phyloP scores from a whole-genome alignment of 2,113 vertebrate genomes.

The Pelecanus crispus region DNA sequence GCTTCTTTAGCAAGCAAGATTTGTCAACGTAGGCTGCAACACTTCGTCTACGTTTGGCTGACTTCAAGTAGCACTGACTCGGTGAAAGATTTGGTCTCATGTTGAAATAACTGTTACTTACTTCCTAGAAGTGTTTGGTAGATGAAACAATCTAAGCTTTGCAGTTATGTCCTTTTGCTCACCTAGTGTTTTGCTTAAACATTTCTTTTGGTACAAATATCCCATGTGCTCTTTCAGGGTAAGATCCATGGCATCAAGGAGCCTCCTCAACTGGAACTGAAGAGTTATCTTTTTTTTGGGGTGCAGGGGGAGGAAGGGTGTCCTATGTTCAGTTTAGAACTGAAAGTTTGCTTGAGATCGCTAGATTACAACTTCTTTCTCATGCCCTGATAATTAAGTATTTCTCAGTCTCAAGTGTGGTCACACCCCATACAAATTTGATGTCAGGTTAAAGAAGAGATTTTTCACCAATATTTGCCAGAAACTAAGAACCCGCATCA shows the following conservation, averaged over 20 bases:
- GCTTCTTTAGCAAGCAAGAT: background rate
- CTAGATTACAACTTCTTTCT: background rate
- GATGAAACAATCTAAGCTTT: background rate
- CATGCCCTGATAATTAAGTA: background rate
- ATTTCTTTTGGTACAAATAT: background rate
- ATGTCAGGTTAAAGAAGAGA: background rate
- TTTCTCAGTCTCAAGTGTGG: background rate
- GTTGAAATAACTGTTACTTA: background rate
- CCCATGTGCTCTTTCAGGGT: background rate
- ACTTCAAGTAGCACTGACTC: background rate
- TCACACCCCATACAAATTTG: background rate
- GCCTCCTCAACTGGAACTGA: background rate
- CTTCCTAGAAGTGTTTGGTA: background rate
- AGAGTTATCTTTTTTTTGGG: background rate
- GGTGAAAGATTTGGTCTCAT: background rate
- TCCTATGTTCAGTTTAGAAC: background rate
- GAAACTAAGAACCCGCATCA: background rate
- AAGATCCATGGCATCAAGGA: background rate
- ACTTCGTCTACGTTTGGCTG: accelerated
- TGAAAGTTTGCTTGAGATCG: background rate
- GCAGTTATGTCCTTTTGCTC: background rate
- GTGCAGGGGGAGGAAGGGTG: too few species aligned
- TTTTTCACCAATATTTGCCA: background rate
- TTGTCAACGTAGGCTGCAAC: background rate
- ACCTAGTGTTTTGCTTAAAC: background rate